Evolutionary conservation across 2,113 vertebrate species (phyloP), one percentile per base, ranked within the genome.

Genomic region (Rostratula benghalensis): DNA sequence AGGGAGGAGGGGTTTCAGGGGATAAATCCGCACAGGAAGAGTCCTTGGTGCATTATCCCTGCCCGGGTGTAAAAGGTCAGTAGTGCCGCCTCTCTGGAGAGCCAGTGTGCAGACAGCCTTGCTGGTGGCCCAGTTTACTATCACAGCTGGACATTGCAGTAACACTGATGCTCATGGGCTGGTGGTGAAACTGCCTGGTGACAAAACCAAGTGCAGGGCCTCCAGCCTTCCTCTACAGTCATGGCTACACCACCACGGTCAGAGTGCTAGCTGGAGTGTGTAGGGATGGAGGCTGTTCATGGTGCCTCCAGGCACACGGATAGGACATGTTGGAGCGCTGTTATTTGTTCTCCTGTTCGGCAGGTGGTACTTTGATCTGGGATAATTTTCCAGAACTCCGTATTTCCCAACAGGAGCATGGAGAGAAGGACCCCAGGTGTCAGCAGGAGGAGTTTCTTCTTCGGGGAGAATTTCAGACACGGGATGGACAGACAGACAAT

Each of bases 91-190:
- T 23, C 79, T 16, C 23, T 31, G 30, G 27, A 59, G 14, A 65
- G 20, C 5, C 0, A 0, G 3, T 4, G 9, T 57, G 31, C 76
- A 46, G 56, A 7, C 28, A 63, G 19, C 9, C 1, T 59, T 14
- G 11, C 76, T 20, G 75, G 9, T 67, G 64, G 11, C 73, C 59
- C 28, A 2, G 13, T 14, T 65, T 28, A 45, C 57, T 37, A 33
- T 73, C 59, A 41, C 56, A 17, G 6, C 2, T 3, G 17, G 54
- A 15, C 7, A 2, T 0, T 9, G 77, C 59, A 31, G 39, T n/a
- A 23, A 19, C 39, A 23, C 27, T 5, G 13, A 6, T 21, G 60
- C 21, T 50, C 45, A 43, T 60, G 53, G 37, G 39, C 28, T 54
- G 56, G 19, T 13, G 9, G 10, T 50, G 39, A 76, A n/a, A 12